A percentile compares a stretch with the other conserved stretches of the same genome.
These are phyloP conservation scores for Rhinogobius similis DNA, from an alignment of 2,113 vertebrate genomes.

Conservation along the genomic window DNA sequence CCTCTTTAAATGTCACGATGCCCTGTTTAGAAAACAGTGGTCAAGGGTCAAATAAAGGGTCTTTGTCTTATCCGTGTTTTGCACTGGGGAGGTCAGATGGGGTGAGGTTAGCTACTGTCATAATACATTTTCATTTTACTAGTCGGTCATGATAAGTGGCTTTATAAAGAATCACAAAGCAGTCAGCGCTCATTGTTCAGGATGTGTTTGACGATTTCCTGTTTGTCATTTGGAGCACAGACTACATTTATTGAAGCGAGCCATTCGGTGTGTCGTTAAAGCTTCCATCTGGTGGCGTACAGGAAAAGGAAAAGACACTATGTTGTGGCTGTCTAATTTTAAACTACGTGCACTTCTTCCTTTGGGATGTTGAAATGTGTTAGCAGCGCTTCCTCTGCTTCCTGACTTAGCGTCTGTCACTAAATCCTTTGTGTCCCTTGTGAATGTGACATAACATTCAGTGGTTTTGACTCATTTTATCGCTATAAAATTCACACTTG, in stretches of 20 bases:
- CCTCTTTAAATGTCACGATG: slow-evolving; percentile 10
- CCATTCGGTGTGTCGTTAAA: slow-evolving; percentile 49
- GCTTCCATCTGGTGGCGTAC: slow-evolving; percentile 59
- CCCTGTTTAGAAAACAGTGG: slow-evolving; percentile 5
- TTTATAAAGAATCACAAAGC: slow-evolving; percentile 41
- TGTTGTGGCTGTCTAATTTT: slow-evolving; percentile 64
- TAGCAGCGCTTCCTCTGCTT: neutral
- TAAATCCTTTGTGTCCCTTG: slow-evolving; percentile 22
- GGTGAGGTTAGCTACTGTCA: slow-evolving; percentile 7
- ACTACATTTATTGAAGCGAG: slow-evolving; percentile 30
- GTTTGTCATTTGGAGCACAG: slow-evolving; percentile 57
- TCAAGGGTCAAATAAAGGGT: slow-evolving; percentile 1
- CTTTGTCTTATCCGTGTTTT: slow-evolving; percentile 12
- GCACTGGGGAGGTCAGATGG: slow-evolving; percentile 18
- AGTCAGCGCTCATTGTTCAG: slow-evolving; percentile 53
- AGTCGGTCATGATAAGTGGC: neutral
- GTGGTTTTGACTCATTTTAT: slow-evolving; percentile 12
- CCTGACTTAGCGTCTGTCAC: slow-evolving; percentile 39
- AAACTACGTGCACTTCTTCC: slow-evolving; percentile 52
- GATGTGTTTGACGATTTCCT: slow-evolving; percentile 57
- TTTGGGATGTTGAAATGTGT: slow-evolving; percentile 52
- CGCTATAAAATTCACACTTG: slow-evolving; percentile 11
- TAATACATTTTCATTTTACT: slow-evolving; percentile 9
- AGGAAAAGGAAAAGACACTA: slow-evolving; percentile 71
- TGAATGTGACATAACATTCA: neutral